Conservation (phyloP, 2,113 vertebrate species). For the Uria lomvia region DNA sequence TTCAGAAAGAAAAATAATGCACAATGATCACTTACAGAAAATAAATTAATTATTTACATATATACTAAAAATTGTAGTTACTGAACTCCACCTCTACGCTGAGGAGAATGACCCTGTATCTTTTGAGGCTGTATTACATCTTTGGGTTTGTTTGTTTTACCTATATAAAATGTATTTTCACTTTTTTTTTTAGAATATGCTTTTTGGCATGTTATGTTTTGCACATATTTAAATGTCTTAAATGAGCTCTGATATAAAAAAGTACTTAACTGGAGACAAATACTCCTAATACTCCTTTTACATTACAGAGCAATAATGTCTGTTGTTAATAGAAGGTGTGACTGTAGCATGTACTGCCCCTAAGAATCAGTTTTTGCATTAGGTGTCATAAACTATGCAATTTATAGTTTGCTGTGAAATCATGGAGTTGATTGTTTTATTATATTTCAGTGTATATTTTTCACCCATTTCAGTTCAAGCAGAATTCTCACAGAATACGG, state of each 20-base stretch:
- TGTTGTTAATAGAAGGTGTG: neutral
- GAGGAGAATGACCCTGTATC: neutral
- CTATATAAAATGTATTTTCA: neutral
- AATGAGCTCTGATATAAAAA: neutral
- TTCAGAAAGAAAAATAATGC: neutral
- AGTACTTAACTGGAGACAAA: constrained; percentile 8
- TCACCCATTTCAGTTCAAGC: constrained; percentile 66
- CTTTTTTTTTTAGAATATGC: neutral
- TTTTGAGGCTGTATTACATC: neutral
- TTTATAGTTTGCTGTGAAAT: constrained; percentile 54
- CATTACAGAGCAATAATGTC: neutral
- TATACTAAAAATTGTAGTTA: neutral
- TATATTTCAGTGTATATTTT: constrained; percentile 69
- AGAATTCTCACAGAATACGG: constrained; percentile 68
- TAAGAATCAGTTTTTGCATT: constrained; percentile 16
- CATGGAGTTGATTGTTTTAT: constrained; percentile 71
- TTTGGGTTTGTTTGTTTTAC: neutral
- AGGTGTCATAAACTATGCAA: neutral
- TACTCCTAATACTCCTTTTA: constrained; percentile 14
- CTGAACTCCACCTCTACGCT: neutral
- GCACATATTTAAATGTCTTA: constrained; percentile 21
- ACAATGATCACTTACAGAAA: neutral
- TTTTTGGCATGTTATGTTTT: neutral
- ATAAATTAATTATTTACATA: neutral
- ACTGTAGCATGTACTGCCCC: neutral